A percentile compares a stretch with the other conserved stretches of the same genome.
Evolutionary conservation across 2,797 vertebrate genomes (phyloP).

Genomic region (Tympanoctomys barrerae): DNA sequence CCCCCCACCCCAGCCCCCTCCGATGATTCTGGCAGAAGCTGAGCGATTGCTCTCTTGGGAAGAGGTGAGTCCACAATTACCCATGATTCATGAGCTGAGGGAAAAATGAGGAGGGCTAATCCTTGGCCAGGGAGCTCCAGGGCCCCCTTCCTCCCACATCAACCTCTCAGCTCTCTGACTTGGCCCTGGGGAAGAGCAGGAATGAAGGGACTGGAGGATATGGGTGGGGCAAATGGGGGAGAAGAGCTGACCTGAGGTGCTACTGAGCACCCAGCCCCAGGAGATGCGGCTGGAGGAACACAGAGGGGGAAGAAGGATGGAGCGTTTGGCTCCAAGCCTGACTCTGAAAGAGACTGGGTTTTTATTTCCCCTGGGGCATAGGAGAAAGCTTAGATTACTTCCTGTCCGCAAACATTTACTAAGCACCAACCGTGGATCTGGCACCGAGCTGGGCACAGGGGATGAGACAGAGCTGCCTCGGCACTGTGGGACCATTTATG

Average conservation of each 20-base stretch:
- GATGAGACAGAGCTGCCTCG: neutral
- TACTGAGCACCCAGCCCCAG: neutral
- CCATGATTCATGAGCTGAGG: slow-evolving; percentile 6
- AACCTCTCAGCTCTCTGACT: neutral
- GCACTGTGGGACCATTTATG: neutral
- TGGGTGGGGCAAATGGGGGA: neutral
- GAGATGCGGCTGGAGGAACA: rapidly evolving
- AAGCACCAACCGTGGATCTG: neutral
- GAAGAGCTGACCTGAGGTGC: neutral
- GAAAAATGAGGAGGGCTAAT: neutral
- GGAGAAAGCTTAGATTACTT: slow-evolving; percentile 23
- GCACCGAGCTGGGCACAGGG: neutral
- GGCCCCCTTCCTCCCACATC: neutral
- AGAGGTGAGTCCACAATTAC: neutral
- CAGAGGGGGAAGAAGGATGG: too few relatives aligned
- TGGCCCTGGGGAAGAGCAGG: neutral
- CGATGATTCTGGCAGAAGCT: slow-evolving; percentile 19
- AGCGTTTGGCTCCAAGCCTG: slow-evolving; percentile 5
- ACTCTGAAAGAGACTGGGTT: neutral
- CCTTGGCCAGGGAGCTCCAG: neutral
- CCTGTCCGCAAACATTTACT: neutral
- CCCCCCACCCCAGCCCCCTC: neutral
- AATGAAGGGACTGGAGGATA: too few relatives aligned
- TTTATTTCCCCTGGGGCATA: neutral
- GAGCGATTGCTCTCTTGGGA: slow-evolving; percentile 43